Percentiles rank a stretch among this genome's conserved stretches.
Conservation (phyloP, 2,888 invertebrate species). For the Rhorus exstirpatorius region DNA sequence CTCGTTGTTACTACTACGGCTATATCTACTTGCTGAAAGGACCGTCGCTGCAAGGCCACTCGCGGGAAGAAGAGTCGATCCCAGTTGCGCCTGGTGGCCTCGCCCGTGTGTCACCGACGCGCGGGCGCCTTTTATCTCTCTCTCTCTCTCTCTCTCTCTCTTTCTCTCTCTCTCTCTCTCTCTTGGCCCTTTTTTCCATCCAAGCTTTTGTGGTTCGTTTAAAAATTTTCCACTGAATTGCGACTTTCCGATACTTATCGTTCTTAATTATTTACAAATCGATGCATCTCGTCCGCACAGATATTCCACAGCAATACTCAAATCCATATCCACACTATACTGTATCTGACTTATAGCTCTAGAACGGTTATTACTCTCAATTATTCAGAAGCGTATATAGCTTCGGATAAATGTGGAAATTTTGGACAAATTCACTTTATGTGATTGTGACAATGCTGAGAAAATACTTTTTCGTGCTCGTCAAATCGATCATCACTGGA, state of each 20-base stretch:
- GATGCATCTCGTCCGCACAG: not conserved
- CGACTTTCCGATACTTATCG: not conserved
- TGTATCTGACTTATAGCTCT: too few species aligned
- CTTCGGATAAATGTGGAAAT: too few species aligned
- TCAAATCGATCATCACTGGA: too few species aligned
- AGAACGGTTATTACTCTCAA: too few species aligned
- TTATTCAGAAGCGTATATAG: too few species aligned
- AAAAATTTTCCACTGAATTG: not conserved
- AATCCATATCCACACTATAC: too few species aligned
- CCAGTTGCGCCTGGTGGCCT: constrained; percentile 51
- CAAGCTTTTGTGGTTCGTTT: not conserved
- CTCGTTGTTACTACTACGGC: constrained; percentile 36
- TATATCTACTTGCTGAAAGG: constrained; percentile 50
- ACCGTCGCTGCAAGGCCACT: constrained; percentile 53
- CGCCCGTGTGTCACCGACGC: constrained; percentile 50
- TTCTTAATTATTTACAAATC: not conserved
- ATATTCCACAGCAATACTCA: too few species aligned
- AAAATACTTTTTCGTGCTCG: too few species aligned
- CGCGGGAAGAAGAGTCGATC: constrained; percentile 41
- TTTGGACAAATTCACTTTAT: too few species aligned
- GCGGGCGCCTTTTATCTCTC: constrained; percentile 9
- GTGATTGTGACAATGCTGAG: too few species aligned
- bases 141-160: too few species aligned
- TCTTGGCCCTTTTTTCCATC: not conserved
- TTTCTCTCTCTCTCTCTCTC: too few species aligned